Evolutionary conservation across 2,797 vertebrate species (phyloP).

Genomic region (Natrix natrix): DNA sequence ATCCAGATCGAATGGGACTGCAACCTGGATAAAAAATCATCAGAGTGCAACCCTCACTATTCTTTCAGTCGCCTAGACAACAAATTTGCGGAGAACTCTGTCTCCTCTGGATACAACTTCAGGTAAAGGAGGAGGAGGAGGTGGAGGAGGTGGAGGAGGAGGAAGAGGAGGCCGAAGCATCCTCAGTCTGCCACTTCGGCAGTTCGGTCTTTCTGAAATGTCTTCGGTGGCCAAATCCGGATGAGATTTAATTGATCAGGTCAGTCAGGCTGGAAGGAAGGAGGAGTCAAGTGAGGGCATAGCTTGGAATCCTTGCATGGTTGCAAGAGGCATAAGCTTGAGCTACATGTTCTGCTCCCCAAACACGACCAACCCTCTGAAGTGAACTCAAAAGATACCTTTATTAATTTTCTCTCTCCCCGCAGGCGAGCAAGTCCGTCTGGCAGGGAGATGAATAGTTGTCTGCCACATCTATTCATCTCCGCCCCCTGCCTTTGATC

Average conservation of each 20-base stretch:
- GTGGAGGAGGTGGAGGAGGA: too few relatives aligned
- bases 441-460: too few relatives aligned
- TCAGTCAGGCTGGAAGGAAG: background rate
- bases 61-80: slow-evolving; percentile 89
- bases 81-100: slow-evolving; percentile 70
- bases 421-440: too few relatives aligned
- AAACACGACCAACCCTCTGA: too few relatives aligned
- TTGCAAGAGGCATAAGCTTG: background rate
- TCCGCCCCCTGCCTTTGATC: too few relatives aligned
- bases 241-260: background rate
- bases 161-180: too few relatives aligned
- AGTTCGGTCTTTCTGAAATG: background rate
- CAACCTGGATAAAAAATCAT: slow-evolving; percentile 86
- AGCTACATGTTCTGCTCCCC: background rate
- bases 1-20: slow-evolving; percentile 94
- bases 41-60: slow-evolving; percentile 87
- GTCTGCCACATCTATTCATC: too few relatives aligned
- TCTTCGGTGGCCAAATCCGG: background rate
- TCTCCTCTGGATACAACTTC: slow-evolving; percentile 93
- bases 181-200: background rate
- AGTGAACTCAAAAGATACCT: too few relatives aligned
- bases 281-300: background rate
- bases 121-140: slow-evolving; percentile 71
- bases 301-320: background rate
- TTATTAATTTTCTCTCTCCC: too few relatives aligned